Evolutionary conservation across 2,113 vertebrate genomes (phyloP), one percentile per base, ranked within the genome.

Genomic region (Podarcis muralis): DNA sequence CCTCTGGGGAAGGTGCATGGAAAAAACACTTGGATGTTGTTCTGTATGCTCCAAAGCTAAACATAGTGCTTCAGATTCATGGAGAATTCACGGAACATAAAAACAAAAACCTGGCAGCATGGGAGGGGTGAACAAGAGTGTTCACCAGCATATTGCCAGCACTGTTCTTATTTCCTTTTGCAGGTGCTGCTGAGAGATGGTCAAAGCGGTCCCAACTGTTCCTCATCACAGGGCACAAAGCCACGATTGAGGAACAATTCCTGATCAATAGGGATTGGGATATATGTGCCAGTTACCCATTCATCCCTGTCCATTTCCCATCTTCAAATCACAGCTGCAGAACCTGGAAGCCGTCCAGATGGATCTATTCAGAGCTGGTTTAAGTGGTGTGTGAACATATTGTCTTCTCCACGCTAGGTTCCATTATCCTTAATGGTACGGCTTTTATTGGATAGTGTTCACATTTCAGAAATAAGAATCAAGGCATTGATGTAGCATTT

Each of bases 241-340:
- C 48, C 78, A 53, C 48, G 48, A 11, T 27, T 32, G n/a, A 65
- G 80, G 57, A 75, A 74, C 12, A 16, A 82, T 75, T 23, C 32
- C 53, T 32, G 18, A 65, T 88, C 79, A 37, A 74, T 66, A 66
- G 57, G 57, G 48, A 48, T 6, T 75, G 11, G 37, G 69, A 30
- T 87, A 72, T 27, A 27, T 75, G 86, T 74, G 80, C 80, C 79
- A 82, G 6, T 75, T 59, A 88, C 75, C 68, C 27, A 75, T 27
- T 82, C 3, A 23, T n/a, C 30, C 6, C 18, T 75, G n/a, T 76
- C 72, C 6, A 43, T 88, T 75, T 75, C 69, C 15, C 72, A 43
- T 88, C 53, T 81, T 59, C 16, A 75, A 82, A 82, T 40, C 6
- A 25, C 69, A 88, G 79, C 79, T 88, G 37, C n/a, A 75, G 37